phyloP scores from a whole-genome alignment of 2,888 invertebrate genomes.

The Panzeria rudis region DNA sequence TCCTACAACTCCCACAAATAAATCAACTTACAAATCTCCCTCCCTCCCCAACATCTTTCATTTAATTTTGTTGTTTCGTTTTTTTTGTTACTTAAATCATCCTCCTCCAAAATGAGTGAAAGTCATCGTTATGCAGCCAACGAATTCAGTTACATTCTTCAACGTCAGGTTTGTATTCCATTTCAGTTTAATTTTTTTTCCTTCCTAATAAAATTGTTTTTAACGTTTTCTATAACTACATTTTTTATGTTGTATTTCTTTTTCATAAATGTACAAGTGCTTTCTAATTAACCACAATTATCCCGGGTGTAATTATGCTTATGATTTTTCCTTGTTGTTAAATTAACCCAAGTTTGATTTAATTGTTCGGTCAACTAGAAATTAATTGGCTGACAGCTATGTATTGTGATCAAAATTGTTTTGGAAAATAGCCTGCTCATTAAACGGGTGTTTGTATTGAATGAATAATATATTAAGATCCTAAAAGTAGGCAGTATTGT shows the following conservation, averaged over 20 bases:
- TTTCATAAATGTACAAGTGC: not conserved
- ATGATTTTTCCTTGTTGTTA: slow-evolving; percentile 26
- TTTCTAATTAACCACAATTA: slow-evolving; percentile 37
- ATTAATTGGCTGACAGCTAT: slow-evolving; percentile 22
- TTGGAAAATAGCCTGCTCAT: not conserved
- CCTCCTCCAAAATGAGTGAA: slow-evolving; percentile 78
- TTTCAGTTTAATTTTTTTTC: not conserved
- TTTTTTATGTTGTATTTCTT: not conserved
- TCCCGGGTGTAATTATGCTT: slow-evolving; percentile 23
- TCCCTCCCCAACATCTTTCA: not conserved
- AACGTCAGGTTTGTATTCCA: slow-evolving; percentile 81
- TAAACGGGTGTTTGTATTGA: not conserved
- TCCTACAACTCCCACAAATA: not conserved
- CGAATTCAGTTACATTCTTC: slow-evolving; percentile 83
- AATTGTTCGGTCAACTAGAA: slow-evolving; percentile 46
- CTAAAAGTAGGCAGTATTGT: slow-evolving; percentile 34
- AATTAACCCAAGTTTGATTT: slow-evolving; percentile 11
- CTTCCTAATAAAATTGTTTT: not conserved
- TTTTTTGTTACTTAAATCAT: slow-evolving; percentile 13
- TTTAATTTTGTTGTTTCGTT: slow-evolving; percentile 8
- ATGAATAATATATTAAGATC: slow-evolving; percentile 1
- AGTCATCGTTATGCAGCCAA: slow-evolving; percentile 82
- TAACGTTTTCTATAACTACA: not conserved
- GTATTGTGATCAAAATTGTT: slow-evolving; percentile 9
- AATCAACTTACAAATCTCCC: slow-evolving; percentile 9